These are phyloP conservation scores for Heliconius sara DNA, from an alignment of 2,888 invertebrate species.

Conservation along the genomic window DNA sequence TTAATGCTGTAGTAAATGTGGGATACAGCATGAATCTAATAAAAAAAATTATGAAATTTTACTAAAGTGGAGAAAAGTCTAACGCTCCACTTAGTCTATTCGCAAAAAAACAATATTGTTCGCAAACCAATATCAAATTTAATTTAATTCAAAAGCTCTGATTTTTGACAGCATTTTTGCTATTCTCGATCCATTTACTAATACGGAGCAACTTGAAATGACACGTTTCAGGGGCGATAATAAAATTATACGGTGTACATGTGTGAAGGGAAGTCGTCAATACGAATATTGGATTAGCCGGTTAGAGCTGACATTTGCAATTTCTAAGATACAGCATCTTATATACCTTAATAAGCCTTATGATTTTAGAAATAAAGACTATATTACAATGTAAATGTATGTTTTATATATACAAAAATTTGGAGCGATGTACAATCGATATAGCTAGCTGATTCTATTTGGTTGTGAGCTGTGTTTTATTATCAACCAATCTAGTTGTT, in stretches of 20 bases:
- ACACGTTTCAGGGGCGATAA: conserved; percentile 35
- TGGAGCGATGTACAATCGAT: conserved; percentile 28
- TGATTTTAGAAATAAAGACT: neutral
- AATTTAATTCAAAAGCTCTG: neutral
- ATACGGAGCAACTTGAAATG: conserved; percentile 24
- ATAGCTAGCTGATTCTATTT: conserved; percentile 28
- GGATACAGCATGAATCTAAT: too few species aligned
- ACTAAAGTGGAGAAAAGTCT: too few species aligned
- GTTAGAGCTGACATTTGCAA: conserved; percentile 30
- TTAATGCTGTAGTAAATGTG: too few species aligned
- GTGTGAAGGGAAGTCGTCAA: conserved; percentile 35
- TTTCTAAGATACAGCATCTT: conserved; percentile 9
- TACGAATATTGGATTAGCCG: conserved; percentile 39
- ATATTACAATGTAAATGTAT: conserved; percentile 18
- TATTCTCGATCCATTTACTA: conserved; percentile 19
- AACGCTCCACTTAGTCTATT: too few species aligned
- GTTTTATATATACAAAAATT: conserved; percentile 9
- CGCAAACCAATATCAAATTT: neutral
- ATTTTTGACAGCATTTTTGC: conserved; percentile 1
- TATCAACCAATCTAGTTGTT: conserved; percentile 25
- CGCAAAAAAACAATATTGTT: neutral
- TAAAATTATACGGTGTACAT: conserved; percentile 35
- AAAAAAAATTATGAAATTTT: too few species aligned
- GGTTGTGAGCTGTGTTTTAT: conserved; percentile 28
- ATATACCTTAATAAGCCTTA: conserved; percentile 3